Percentiles rank a stretch among this genome's conserved stretches.
phyloP scores from a whole-genome alignment of 2,888 invertebrate species.

The Leucophenga montana region DNA sequence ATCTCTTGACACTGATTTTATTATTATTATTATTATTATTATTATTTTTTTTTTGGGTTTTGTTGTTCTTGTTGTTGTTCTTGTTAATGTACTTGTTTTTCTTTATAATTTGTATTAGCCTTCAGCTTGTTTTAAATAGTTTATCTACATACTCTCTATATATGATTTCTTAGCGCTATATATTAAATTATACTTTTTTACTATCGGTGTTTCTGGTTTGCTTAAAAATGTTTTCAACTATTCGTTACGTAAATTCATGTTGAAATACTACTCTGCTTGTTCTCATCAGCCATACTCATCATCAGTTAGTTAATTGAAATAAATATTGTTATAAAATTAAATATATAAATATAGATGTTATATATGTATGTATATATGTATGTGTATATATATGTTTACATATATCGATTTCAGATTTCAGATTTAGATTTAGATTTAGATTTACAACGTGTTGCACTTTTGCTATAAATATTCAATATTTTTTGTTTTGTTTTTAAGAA shows the following conservation, averaged over 20 bases:
- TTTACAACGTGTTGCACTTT: slow-evolving; percentile 28
- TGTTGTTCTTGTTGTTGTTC: too few species aligned
- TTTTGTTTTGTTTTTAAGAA: not conserved
- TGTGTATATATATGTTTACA: slow-evolving; percentile 18
- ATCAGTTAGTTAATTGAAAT: slow-evolving; percentile 38
- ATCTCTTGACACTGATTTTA: too few species aligned
- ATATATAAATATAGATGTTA: slow-evolving; percentile 27
- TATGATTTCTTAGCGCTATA: too few species aligned
- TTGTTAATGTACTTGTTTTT: too few species aligned
- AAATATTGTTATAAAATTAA: slow-evolving; percentile 41
- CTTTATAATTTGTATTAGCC: too few species aligned
- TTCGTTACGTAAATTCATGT: not conserved
- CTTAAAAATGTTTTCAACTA: slow-evolving; percentile 40
- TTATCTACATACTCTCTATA: too few species aligned
- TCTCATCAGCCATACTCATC: slow-evolving; percentile 38
- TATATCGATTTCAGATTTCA: slow-evolving; percentile 28
- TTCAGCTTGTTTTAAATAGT: too few species aligned
- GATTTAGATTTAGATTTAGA: slow-evolving; percentile 32
- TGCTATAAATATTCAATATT: not conserved
- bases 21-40: too few species aligned
- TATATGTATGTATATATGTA: not conserved
- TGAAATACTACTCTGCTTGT: slow-evolving; percentile 9
- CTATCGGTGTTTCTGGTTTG: too few species aligned
- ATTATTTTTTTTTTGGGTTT: too few species aligned
- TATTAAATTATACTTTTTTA: too few species aligned